Evolutionary conservation across 2,888 invertebrate species (phyloP), one percentile per base, ranked within the genome.

Genomic region (Hirtodrosophila cameraria): DNA sequence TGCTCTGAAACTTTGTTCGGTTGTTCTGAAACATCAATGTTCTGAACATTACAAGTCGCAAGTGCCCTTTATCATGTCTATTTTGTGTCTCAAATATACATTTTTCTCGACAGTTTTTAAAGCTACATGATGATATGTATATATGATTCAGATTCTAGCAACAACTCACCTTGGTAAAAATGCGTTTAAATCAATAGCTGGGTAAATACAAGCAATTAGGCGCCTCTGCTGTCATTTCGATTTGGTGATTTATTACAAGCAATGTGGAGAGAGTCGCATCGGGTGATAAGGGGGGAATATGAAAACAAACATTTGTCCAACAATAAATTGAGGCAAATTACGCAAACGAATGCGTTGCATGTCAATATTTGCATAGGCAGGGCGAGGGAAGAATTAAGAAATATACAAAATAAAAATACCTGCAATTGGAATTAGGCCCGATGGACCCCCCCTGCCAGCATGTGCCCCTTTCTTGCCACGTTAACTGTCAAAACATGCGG

Each of bases 321-420:
- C 59, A 65, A 83, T 62, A 74, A 76, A 77, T 80, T 77, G 57
- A 61, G 64, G 62, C 68, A 82, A 82, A 85, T 78, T 81, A 87
- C 68, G 75, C 60, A 81, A 71, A 65, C 66, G 57, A 72, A 67
- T 61, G 57, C 61, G 52, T 38, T 61, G 79, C 65, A 58, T 45
- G 67, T 73, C 67, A 86, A 87, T 87, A 84, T 84, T 82, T 76
- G 72, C 76, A 76, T 87, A 64, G 72, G 45, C 52, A 50, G 60
- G 16, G 11, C 8, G 31, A 1, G 2, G 2, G 0, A 0, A 0
- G 30, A n/a, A 11, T 11, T 8, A 6, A 8, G 16, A 25, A 28
- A 7, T 7, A 7, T 23, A 23, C 23, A 23, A 23, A 20, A 20
- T 20, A 23, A 23, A 50, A 13, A 20, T 28, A 46, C n/a, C 50